Evolutionary conservation across 2,888 invertebrate genomes (phyloP), one percentile per base, ranked within the genome.

Genomic region (Sphaerophoria taeniata): DNA sequence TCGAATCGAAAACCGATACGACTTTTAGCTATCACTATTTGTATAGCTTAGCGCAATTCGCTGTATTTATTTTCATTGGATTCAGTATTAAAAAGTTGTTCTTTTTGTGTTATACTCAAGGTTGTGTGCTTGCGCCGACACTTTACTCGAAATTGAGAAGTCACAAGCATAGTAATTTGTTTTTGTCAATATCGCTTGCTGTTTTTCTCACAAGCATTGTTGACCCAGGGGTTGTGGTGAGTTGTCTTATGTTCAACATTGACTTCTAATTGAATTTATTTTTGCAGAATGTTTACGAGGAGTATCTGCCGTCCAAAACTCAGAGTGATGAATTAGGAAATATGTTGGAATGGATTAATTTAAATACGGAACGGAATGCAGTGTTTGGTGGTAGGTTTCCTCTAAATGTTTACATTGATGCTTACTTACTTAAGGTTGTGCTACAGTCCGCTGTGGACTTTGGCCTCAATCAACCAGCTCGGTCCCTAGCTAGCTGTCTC

Each of bases 271-370:
- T 43, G 3, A 39, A 43, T 43, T 43, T 0, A 3, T 31, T 7
- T n/a, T 67, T 65, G 11, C 12, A 92, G 91, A 92, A 92, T 87
- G 88, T 92, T 31, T 89, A 89, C 49, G 89, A 91, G 31, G 92
- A 92, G 77, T 91, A 92, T 87, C 89, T 90, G 81, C 63, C 90
- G 93, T 94, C 96, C 9, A 96, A 96, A 89, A 96, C 95, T 91
- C 94, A 94, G 77, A 95, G 96, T 89, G 93, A 94, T 49, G 94
- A 94, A 0, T 94, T 96, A 88, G 97, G 97, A 89, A 94, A 95
- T 88, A 92, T 98, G 83, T 93, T 98, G 51, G 93, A 94, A 55
- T 98, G 97, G 97, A 94, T 97, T 67, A 93, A 94, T 60, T 89
- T 92, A 0, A 94, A 94, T 85, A 96, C 95, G 0, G 93, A 93